Base-by-base conservation (phyloP, 2,888 invertebrate species). In the Escarpia spicata region DNA sequence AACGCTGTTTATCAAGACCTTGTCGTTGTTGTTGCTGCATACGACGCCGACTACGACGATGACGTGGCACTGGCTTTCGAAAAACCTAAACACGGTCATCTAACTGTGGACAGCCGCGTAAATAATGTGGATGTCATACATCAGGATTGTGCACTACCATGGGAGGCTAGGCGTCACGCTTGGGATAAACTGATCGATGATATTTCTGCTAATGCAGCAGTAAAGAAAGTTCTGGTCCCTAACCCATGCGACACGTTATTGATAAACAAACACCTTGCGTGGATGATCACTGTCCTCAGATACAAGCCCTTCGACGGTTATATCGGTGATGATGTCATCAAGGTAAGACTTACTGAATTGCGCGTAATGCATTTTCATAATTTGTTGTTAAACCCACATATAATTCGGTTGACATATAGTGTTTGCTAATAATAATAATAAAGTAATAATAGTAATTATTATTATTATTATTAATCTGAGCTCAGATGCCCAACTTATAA, bases 151-250 rank as follows among this genome's bases (percentile, higher is more conserved):
- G 75, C 75, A 26, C 75, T 19, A 4, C 15, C 75, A 75, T 75
- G 75, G 75, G 75, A 75, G 26, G 26, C 75, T 6, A 75, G 75
- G n/a, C 26, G 75, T 26, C 75, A 26, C 26, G 75, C 26, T 6
- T 75, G 75, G 75, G 75, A 75, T 75, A 75, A 75, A n/a, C 75
- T 75, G 75, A n/a, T 75, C 75, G 26, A 75, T 75, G 75, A 26
- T 26, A 75, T 75, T 26, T 75, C 75, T 26, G 19, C 26, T 26
- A 75, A 1, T n/a, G 3, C 26, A 26, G 6, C 75, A 26, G 6
- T 75, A 19, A 19, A 75, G 75, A 75, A 75, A 75, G 75, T 15
- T 6, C 19, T 75, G n/a, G 3, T 75, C 6, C 75, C 75, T 26
- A 75, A 75, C 19, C 75, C 75, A 26, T 75, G 75, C 75, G 75